These are phyloP conservation scores for Ia io DNA, from an alignment of 2,113 vertebrate species.

Conservation along the genomic window DNA sequence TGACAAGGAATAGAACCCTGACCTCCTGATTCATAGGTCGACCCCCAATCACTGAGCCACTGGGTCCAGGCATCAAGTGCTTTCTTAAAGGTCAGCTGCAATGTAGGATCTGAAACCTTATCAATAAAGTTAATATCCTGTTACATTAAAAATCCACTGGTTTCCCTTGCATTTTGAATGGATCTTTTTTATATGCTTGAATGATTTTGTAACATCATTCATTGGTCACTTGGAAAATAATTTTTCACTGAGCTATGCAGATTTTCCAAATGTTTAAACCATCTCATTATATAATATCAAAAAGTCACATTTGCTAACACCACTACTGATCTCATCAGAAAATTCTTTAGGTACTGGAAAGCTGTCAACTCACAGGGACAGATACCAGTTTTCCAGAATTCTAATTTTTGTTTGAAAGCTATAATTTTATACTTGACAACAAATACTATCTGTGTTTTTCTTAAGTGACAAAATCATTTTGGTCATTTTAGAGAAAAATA, in stretches of 20 bases:
- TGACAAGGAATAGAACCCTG: too few species aligned
- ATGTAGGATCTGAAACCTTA: conserved; percentile 2
- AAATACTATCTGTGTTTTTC: background rate
- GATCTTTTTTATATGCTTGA: background rate
- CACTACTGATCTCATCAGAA: background rate
- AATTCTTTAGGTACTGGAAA: background rate
- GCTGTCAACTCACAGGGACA: background rate
- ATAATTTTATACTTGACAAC: conserved; percentile 28
- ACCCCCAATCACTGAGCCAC: too few species aligned
- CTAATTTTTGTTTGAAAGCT: conserved; percentile 41
- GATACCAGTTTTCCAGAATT: background rate
- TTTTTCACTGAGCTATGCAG: background rate
- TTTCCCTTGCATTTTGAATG: background rate
- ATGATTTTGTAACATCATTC: background rate
- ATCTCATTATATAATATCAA: background rate
- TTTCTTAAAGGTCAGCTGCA: background rate
- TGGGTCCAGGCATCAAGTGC: background rate
- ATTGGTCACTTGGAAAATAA: background rate
- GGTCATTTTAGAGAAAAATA: conserved; percentile 41
- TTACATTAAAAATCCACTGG: background rate
- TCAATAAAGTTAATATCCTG: background rate
- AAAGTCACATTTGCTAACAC: background rate
- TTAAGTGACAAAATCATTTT: background rate
- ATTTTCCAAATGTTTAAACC: conserved; percentile 33
- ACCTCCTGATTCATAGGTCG: too few species aligned